Percentiles rank a stretch among this genome's conserved stretches.
phyloP scores from a whole-genome alignment of 2,888 invertebrate species.

The Agonopterix heracliana region DNA sequence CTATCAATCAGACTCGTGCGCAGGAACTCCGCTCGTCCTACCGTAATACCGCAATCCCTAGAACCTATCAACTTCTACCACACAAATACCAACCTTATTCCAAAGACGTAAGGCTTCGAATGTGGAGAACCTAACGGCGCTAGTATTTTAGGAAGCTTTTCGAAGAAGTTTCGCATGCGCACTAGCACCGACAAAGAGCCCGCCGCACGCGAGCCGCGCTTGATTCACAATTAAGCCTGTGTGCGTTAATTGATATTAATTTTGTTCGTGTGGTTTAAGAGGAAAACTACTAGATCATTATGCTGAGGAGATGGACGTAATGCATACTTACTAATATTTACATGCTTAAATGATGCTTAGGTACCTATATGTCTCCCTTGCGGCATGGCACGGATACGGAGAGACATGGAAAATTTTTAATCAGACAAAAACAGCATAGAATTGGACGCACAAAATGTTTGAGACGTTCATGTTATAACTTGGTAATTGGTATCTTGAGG shows the following conservation, averaged over 20 bases:
- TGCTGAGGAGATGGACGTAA: no score
- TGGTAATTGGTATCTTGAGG: no score
- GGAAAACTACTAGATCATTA: slow-evolving; percentile 15
- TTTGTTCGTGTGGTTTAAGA: slow-evolving; percentile 59
- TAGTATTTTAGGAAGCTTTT: slow-evolving; percentile 72
- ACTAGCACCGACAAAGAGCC: slow-evolving; percentile 64
- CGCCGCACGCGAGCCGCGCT: slow-evolving; percentile 71
- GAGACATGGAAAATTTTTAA: no score
- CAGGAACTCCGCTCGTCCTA: slow-evolving; percentile 69
- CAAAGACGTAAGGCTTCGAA: slow-evolving; percentile 36
- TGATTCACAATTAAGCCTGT: slow-evolving; percentile 73
- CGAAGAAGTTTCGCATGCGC: slow-evolving; percentile 55
- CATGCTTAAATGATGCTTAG: no score
- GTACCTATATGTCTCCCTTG: no score
- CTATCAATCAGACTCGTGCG: slow-evolving; percentile 49
- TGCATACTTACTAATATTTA: no score
- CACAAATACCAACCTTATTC: slow-evolving; percentile 36
- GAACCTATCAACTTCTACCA: slow-evolving; percentile 28
- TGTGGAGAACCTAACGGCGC: slow-evolving; percentile 41
- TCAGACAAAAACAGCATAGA: no score
- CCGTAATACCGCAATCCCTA: slow-evolving; percentile 62
- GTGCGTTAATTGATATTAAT: slow-evolving; percentile 76
- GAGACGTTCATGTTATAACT: no score
- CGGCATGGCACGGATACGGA: no score
- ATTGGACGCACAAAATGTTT: no score